phyloP scores from a whole-genome alignment of 2,113 vertebrate species.

The Ammodytes dubius region DNA sequence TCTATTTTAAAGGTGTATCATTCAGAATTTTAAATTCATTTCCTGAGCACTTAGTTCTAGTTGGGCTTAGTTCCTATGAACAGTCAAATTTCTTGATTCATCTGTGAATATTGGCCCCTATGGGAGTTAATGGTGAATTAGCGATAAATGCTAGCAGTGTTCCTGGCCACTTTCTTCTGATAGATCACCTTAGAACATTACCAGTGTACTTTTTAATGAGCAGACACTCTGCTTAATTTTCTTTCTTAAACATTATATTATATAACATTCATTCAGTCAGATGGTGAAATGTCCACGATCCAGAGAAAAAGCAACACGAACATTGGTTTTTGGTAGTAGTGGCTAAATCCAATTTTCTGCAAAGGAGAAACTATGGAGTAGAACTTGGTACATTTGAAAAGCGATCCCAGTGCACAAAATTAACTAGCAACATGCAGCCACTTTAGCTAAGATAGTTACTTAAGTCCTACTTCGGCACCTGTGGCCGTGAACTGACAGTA shows the following conservation, averaged over 20 bases:
- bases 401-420: constrained; percentile 3
- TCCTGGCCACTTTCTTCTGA: neutral
- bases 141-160: constrained; percentile 6
- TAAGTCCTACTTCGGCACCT: neutral
- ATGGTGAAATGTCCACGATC: neutral
- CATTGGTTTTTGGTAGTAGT: neutral
- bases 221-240: neutral
- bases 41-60: neutral
- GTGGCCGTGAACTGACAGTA: neutral
- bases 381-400: neutral
- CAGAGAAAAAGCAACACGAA: neutral
- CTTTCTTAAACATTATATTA: neutral
- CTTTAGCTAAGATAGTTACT: constrained; percentile 1
- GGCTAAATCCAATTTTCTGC: neutral
- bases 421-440: constrained; percentile 6
- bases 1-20: neutral
- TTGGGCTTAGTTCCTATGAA: neutral
- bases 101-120: neutral
- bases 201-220: neutral
- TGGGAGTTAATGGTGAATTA: constrained; percentile 16
- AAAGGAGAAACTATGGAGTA: neutral
- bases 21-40: neutral
- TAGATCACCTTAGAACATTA: constrained; percentile 7
- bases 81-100: neutral
- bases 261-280: neutral